Evolutionary conservation across 2,113 vertebrate genomes (phyloP).

Genomic region (Nannobrachium achirus): DNA sequence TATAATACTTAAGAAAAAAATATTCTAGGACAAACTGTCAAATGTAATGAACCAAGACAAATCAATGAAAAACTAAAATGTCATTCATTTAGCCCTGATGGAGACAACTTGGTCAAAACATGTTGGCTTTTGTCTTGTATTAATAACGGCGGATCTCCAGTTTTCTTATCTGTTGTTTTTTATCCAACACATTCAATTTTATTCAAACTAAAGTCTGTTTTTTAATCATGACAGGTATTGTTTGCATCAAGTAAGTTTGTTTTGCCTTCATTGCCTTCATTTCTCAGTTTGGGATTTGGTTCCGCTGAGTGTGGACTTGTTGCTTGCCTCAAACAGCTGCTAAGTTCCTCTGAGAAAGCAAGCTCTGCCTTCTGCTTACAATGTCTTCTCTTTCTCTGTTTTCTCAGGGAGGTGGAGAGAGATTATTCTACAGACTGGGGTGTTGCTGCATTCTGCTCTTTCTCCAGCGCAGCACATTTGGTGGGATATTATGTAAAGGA

Average conservation of each 20-base stretch:
- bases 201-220: slow-evolving; percentile 59
- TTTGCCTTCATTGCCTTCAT: slow-evolving; percentile 48
- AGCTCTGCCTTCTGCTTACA: slow-evolving; percentile 23
- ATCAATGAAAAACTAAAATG: too few relatives aligned
- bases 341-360: slow-evolving; percentile 24
- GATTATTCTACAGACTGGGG: slow-evolving; percentile 32
- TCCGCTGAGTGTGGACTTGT: slow-evolving; percentile 34
- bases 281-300: slow-evolving; percentile 1
- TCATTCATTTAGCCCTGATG: too few relatives aligned
- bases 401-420: slow-evolving; percentile 49
- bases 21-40: too few relatives aligned
- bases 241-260: slow-evolving; percentile 36
- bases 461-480: slow-evolving; percentile 76
- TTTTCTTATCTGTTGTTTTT: slow-evolving; percentile 23
- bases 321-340: slow-evolving; percentile 32
- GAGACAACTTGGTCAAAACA: slow-evolving; percentile 19
- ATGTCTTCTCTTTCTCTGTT: slow-evolving; percentile 24
- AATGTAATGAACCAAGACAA: slow-evolving; percentile 9
- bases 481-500: slow-evolving; percentile 80
- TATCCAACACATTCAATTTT: not conserved
- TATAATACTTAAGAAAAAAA: not conserved
- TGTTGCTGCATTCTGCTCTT: slow-evolving; percentile 46
- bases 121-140: slow-evolving; percentile 21
- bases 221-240: slow-evolving; percentile 55
- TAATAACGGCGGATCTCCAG: slow-evolving; percentile 32